These are phyloP conservation scores for Hozukius guyotensis DNA, from an alignment of 2,797 vertebrate species.

Conservation along the genomic window DNA sequence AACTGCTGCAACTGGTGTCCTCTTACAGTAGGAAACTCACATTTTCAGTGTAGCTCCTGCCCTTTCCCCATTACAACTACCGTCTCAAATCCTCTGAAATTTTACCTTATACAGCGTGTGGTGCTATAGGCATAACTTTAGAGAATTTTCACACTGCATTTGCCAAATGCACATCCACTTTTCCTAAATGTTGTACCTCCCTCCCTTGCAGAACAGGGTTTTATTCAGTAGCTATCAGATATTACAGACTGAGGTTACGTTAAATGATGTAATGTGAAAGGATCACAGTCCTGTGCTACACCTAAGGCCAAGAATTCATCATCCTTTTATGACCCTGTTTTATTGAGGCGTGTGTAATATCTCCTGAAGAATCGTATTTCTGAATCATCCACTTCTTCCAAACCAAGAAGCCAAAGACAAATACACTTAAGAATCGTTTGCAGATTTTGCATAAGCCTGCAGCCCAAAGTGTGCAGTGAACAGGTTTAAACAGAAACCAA, in stretches of 20 bases:
- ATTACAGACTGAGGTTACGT: conserved; percentile 5
- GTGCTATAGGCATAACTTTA: not conserved
- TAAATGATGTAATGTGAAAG: conserved; percentile 15
- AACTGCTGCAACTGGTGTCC: not conserved
- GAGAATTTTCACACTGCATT: not conserved
- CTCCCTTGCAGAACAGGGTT: not conserved
- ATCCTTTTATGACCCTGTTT: conserved; percentile 32
- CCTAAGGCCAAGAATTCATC: conserved; percentile 27
- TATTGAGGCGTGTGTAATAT: conserved; percentile 27
- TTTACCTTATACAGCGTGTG: not conserved
- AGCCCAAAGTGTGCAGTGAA: conserved; percentile 34
- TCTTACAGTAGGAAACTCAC: not conserved
- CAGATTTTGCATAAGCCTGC: conserved; percentile 31
- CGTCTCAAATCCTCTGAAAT: not conserved
- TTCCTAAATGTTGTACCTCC: not conserved
- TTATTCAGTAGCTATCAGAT: conserved; percentile 3
- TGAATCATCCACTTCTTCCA: conserved; percentile 21
- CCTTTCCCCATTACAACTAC: not conserved
- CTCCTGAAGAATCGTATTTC: conserved; percentile 41
- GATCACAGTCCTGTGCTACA: conserved; percentile 22
- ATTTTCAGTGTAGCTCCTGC: not conserved
- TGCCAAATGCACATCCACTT: conserved; percentile 1
- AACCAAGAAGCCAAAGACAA: conserved; percentile 45
- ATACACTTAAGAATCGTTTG: conserved; percentile 38
- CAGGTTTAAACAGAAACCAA: conserved; percentile 11